Conservation (phyloP, 64 coral and sea anemone species). For the Exaiptasia diaphana region DNA sequence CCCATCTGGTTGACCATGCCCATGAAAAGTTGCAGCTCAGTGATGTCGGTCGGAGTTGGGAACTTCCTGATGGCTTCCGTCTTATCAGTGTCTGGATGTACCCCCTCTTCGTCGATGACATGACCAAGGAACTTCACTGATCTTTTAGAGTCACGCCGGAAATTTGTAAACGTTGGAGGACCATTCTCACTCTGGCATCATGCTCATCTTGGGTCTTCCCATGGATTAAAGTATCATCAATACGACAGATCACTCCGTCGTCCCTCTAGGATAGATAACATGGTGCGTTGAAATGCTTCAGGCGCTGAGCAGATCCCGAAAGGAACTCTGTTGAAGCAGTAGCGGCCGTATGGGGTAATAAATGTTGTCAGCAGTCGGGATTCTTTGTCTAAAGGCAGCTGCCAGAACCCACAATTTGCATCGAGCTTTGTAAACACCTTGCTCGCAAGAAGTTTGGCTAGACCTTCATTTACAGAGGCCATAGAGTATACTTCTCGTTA, state of each 20-base stretch:
- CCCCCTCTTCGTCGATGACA: slow-evolving; percentile 26
- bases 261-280: neutral
- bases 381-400: neutral
- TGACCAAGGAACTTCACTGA: slow-evolving; percentile 49
- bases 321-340: slow-evolving; percentile 22
- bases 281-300: slow-evolving; percentile 25
- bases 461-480: slow-evolving; percentile 27
- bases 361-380: slow-evolving; percentile 33
- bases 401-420: slow-evolving; percentile 25
- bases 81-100: slow-evolving; percentile 29
- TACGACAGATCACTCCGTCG: slow-evolving; percentile 22
- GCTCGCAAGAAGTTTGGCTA: slow-evolving; percentile 1
- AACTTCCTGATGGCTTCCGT: neutral
- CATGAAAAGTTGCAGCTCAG: slow-evolving; percentile 49
- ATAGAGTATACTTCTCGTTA: slow-evolving; percentile 12
- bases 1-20: slow-evolving; percentile 47
- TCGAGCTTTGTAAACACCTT: slow-evolving; percentile 9
- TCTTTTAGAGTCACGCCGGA: slow-evolving; percentile 33
- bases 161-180: slow-evolving; percentile 9
- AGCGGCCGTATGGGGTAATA: slow-evolving; percentile 40
- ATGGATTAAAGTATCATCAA: slow-evolving; percentile 21
- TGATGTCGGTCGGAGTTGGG: neutral
- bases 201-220: slow-evolving; percentile 17
- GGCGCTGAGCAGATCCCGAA: slow-evolving; percentile 26
- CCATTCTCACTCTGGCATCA: slow-evolving; percentile 3